Evolutionary conservation across 2,113 vertebrate genomes (phyloP), one percentile per base, ranked within the genome.

Genomic region (Brachyhypopomus occidentalis): DNA sequence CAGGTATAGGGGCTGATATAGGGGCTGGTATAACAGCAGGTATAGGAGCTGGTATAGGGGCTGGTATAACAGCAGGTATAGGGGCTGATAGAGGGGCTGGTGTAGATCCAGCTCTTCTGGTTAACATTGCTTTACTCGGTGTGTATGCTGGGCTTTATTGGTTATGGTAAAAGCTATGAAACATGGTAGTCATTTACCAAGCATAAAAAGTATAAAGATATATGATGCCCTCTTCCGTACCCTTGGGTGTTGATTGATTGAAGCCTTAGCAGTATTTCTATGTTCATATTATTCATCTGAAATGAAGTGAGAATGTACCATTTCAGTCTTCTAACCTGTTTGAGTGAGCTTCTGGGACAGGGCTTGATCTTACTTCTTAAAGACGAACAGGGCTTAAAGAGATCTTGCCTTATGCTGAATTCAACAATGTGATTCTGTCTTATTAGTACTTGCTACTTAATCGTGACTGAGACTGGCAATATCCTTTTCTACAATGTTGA

Each of bases 401-500:
- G 22, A 56, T 70, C 63, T 78, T 70, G n/a, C 58, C 58, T 66
- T 16, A 5, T 25, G 48, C 52, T 70, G 64, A 12, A 59, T 71
- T 78, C 30, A 59, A 45, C 22, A 27, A 27, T 30, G 66, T 59
- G 30, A 70, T 78, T 48, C 58, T 34, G 52, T 67, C 23, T 56
- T 27, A 52, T 58, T 70, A 70, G 77, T 55, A 48, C 56, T 70
- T 38, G 48, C 64, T 67, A 45, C 64, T 70, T 70, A 78, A 58
- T 27, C 77, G 58, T 20, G 69, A 64, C 34, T 16, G 25, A 25
- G 77, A 70, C 11, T 78, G 66, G 14, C 74, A 75, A 75, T 81
- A 66, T 60, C 60, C 60, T 66, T 81, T 75, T 80, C 30, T 52
- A 74, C 25, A 19, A 74, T 60, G 66, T 59, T 58, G 30, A 81